Base-by-base conservation (phyloP, 1,140 invertebrate species). In the Conopomorpha cramerella region DNA sequence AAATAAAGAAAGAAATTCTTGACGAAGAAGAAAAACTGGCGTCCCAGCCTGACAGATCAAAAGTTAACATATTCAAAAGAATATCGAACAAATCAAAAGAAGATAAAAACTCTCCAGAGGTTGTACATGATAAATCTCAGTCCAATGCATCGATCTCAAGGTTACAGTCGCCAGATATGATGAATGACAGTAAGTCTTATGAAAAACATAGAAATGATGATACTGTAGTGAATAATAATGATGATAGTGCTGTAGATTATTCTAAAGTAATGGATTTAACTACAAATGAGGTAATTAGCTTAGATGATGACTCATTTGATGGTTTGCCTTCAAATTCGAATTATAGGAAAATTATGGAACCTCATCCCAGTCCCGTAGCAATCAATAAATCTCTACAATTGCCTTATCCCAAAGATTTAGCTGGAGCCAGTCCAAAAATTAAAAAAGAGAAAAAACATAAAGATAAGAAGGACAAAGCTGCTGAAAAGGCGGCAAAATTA, bases 11-110 rank as follows among this genome's bases (percentile, higher is more conserved):
- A 39, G 74, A 79, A 30, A 71, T 81, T 41, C 60, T 76, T 35
- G 79, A 82, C 29, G 81, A 82, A 55, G 79, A 86, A 25, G 85
- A 85, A 49, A 90, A 91, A 72, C 59, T 92, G 13, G 81, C 84
- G 1, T 85, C 82, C 2, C 89, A 92, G 61, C 89, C 89, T 1
- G 88, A 92, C 57, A 88, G 85, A 61, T 88, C 86, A 58, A 92
- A 92, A 63, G 63, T 91, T 15, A 92, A 91, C 73, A 90, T 92
- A 55, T 90, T 92, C 48, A 92, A 91, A 56, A 91, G 91, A 71
- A 89, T 92, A 51, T 85, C 87, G 34, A 78, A 77, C 56, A 90
- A 89, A 77, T 83, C 85, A 11, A 90, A 87, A 70, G 85, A 86
- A 49, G 84, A 86, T 45, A 81, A 79, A 48, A 47, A 26, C 41